Percentiles rank a stretch among this genome's conserved stretches.
Conservation (phyloP, 2,113 vertebrate species). For the Channa argus region DNA sequence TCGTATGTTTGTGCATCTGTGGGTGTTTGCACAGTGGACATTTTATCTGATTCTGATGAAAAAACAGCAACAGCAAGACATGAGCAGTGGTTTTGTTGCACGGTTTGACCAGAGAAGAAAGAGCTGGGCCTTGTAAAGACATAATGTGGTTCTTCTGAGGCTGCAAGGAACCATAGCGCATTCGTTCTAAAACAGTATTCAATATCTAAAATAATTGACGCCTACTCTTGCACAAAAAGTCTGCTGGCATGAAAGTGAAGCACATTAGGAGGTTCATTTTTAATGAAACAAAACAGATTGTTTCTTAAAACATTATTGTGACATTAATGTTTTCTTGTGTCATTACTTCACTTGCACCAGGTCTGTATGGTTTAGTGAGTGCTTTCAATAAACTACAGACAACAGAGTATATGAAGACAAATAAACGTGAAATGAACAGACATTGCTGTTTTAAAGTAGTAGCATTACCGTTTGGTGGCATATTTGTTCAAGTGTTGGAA, state of each 20-base stretch:
- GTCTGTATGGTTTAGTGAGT: conserved; percentile 40
- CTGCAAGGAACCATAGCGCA: conserved; percentile 46
- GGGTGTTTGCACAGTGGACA: conserved; percentile 31
- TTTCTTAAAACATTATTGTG: conserved; percentile 18
- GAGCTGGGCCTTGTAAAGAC: conserved; percentile 44
- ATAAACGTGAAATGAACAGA: conserved; percentile 15
- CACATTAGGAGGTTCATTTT: conserved; percentile 51
- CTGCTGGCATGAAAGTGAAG: conserved; percentile 48
- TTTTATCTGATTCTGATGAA: conserved; percentile 40
- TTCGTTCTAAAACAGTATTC: conserved; percentile 66
- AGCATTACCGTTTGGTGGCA: conserved; percentile 2
- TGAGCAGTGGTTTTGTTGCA: conserved; percentile 30
- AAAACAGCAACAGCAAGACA: conserved; percentile 26
- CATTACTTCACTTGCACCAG: conserved; percentile 25
- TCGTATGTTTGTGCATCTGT: conserved; percentile 25
- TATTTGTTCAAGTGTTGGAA: conserved; percentile 6
- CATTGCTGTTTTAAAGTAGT: background rate
- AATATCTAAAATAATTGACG: conserved; percentile 65
- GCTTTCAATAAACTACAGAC: conserved; percentile 5
- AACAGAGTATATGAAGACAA: conserved; percentile 24
- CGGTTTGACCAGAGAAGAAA: conserved; percentile 62
- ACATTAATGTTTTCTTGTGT: conserved; percentile 19
- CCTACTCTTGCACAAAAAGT: conserved; percentile 54
- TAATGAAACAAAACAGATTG: conserved; percentile 21
- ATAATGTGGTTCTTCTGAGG: conserved; percentile 53